These are phyloP conservation scores for Palythoa heliodiscus DNA, from an alignment of 92 coral and sea anemone species.

Conservation along the genomic window DNA sequence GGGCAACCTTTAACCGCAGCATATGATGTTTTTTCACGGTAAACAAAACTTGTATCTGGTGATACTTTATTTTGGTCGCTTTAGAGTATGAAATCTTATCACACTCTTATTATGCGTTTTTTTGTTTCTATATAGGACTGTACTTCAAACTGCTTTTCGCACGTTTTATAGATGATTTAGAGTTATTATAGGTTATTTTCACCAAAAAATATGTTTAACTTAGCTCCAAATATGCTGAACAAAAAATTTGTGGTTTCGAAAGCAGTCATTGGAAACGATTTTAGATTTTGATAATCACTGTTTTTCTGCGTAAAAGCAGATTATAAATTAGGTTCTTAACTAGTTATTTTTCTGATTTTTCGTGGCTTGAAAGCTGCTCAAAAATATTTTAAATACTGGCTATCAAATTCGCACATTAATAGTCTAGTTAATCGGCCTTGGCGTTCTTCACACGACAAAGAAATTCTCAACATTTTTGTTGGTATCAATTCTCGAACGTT, in stretches of 20 bases:
- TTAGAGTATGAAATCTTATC: not conserved
- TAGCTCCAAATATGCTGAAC: not conserved
- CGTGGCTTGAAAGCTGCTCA: too few relatives aligned
- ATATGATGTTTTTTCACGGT: not conserved
- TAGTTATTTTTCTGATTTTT: not conserved
- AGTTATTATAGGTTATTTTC: not conserved
- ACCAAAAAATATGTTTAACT: not conserved
- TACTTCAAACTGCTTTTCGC: not conserved
- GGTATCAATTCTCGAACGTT: not conserved
- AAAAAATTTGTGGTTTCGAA: not conserved
- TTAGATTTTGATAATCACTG: not conserved
- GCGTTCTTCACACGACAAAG: not conserved
- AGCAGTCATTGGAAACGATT: not conserved
- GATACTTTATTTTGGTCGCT: not conserved
- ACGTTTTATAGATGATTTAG: not conserved
- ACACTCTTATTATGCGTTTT: not conserved
- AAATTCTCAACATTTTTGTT: slow-evolving; percentile 4
- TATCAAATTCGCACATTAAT: not conserved
- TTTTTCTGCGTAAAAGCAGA: not conserved
- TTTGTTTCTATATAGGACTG: not conserved
- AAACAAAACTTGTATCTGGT: not conserved
- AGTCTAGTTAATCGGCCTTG: not conserved
- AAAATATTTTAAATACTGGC: too few relatives aligned
- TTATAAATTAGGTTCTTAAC: not conserved
- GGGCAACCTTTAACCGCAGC: too few relatives aligned